A percentile compares a stretch with the other conserved stretches of the same genome.
Evolutionary conservation across 2,797 vertebrate species (phyloP).

Genomic region (Paramormyrops hopkinsi): DNA sequence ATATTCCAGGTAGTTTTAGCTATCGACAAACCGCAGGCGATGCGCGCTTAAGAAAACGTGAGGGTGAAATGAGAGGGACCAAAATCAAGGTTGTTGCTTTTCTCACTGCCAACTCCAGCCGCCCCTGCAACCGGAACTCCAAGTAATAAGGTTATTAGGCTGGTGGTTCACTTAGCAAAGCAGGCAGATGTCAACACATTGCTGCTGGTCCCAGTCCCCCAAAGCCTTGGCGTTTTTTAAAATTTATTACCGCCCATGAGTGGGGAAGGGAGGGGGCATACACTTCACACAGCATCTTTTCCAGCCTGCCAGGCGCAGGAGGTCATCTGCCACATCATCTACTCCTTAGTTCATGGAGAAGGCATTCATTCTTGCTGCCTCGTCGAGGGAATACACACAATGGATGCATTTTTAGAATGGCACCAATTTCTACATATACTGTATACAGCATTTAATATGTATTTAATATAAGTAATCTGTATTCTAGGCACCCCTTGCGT

Average conservation of each 20-base stretch:
- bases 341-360: not conserved
- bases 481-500: not conserved
- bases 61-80: not conserved
- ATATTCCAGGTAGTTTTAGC: not conserved
- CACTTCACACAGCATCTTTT: slow-evolving; percentile 10
- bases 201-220: not conserved
- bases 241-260: not conserved
- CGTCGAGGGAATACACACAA: not conserved
- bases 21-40: not conserved
- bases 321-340: not conserved
- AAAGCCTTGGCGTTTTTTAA: slow-evolving; percentile 8
- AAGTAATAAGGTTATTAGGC: slow-evolving; percentile 13
- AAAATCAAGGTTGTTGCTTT: not conserved
- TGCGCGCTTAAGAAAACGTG: not conserved
- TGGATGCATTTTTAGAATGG: not conserved
- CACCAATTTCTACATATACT: not conserved
- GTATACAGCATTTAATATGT: not conserved
- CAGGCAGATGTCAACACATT: slow-evolving; percentile 7
- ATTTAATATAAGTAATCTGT: not conserved
- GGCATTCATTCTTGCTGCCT: not conserved
- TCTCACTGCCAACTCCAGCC: not conserved
- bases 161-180: slow-evolving; percentile 4
- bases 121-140: not conserved
- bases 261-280: not conserved
- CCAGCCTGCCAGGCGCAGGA: not conserved